Evolutionary conservation across 1,140 invertebrate species (phyloP).

Genomic region (Capitella teleta): DNA sequence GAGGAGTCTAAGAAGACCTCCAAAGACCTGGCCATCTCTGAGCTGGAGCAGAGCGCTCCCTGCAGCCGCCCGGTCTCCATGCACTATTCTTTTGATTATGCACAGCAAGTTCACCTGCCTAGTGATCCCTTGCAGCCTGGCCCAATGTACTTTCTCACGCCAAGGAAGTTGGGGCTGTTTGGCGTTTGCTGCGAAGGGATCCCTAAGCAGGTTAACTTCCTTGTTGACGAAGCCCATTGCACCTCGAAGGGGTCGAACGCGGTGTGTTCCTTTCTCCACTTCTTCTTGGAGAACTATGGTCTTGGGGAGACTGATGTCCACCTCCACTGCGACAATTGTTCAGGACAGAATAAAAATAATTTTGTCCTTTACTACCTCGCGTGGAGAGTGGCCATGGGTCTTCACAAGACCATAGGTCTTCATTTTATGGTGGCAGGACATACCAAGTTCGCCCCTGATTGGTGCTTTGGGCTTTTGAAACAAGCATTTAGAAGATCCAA

Average conservation of each 20-base stretch:
- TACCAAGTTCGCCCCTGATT: slow-evolving; percentile 20
- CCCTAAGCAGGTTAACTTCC: slow-evolving; percentile 16
- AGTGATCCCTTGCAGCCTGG: slow-evolving; percentile 2
- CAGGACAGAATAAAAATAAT: slow-evolving; percentile 23
- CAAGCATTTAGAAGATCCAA: slow-evolving; percentile 6
- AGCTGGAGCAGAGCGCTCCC: background rate
- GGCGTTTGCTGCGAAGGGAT: slow-evolving; percentile 18
- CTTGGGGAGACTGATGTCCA: slow-evolving; percentile 13
- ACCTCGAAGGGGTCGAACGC: slow-evolving; percentile 18
- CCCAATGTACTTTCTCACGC: slow-evolving; percentile 2
- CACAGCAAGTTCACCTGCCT: slow-evolving; percentile 7
- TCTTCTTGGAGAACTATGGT: slow-evolving; percentile 14
- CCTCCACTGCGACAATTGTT: slow-evolving; percentile 9
- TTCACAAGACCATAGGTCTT: slow-evolving; percentile 13
- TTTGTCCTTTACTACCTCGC: slow-evolving; percentile 18
- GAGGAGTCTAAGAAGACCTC: background rate
- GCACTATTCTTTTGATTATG: slow-evolving; percentile 10
- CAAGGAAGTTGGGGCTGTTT: slow-evolving; percentile 13
- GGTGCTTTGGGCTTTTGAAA: slow-evolving; percentile 21
- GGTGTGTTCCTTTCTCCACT: slow-evolving; percentile 17
- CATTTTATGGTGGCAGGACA: slow-evolving; percentile 4
- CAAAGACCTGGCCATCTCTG: no score
- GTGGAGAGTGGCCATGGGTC: slow-evolving; percentile 15
- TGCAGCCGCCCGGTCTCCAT: slow-evolving; percentile 7
- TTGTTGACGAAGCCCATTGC: slow-evolving; percentile 13